Percentiles rank a stretch among this genome's conserved stretches.
Conservation (phyloP, 2,797 vertebrate species). For the Catamblyrhynchus diadema region DNA sequence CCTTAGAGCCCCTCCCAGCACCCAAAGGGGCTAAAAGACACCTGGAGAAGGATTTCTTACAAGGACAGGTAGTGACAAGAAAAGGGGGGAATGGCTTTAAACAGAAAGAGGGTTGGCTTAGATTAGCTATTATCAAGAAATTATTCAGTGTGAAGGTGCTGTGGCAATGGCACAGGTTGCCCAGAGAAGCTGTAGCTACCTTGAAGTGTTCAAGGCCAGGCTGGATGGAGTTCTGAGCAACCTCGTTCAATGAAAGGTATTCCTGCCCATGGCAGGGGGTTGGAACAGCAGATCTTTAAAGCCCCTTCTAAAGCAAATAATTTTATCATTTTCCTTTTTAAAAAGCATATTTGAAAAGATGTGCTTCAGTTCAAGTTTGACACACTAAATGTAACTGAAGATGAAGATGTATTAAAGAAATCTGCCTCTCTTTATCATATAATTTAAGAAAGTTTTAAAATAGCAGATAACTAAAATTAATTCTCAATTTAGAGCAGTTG, state of each 20-base stretch:
- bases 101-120: not conserved
- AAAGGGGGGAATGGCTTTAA: not conserved
- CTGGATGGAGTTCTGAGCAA: not conserved
- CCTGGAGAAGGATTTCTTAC: not conserved
- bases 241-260: not conserved
- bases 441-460: not conserved
- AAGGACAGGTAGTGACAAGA: not conserved
- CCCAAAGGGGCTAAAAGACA: not conserved
- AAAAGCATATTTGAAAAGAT: not conserved
- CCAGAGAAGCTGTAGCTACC: not conserved
- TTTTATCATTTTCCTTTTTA: not conserved
- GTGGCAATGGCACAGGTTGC: not conserved
- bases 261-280: not conserved
- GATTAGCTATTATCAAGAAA: not conserved
- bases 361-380: not conserved
- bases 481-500: not conserved
- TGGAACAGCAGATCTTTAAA: not conserved
- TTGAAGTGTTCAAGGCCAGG: not conserved
- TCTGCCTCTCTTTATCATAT: not conserved
- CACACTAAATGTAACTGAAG: not conserved
- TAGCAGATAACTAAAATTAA: not conserved
- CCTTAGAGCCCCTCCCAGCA: not conserved
- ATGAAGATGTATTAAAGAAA: not conserved
- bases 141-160: not conserved
- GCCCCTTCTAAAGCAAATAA: not conserved